These are phyloP conservation scores for Pogona vitticeps DNA, from an alignment of 2,113 vertebrate genomes.

Conservation along the genomic window DNA sequence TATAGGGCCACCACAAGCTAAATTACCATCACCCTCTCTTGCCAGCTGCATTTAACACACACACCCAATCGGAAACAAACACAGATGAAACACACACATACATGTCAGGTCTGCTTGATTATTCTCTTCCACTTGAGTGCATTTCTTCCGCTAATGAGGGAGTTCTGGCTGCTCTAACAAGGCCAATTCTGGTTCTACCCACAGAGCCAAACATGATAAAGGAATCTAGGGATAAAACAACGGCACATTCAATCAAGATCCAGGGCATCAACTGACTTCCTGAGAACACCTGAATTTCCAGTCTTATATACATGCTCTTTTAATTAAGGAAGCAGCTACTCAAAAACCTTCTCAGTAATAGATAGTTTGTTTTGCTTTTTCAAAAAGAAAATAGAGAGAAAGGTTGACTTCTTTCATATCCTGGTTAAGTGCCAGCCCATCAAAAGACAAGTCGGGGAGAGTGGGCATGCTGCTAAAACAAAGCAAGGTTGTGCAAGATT, in stretches of 20 bases:
- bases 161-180: slow-evolving; percentile 47
- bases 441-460: neutral
- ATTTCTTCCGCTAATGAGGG: slow-evolving; percentile 38
- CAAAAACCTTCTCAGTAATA: neutral
- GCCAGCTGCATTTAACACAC: neutral
- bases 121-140: slow-evolving; percentile 14
- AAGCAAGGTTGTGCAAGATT: neutral
- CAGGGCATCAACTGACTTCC: slow-evolving; percentile 7
- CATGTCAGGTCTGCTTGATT: slow-evolving; percentile 3
- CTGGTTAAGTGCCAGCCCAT: neutral
- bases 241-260: slow-evolving; percentile 17
- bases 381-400: neutral
- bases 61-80: neutral
- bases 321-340: slow-evolving; percentile 14
- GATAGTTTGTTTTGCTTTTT: neutral
- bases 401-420: neutral
- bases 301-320: slow-evolving; percentile 36
- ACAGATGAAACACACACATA: neutral
- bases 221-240: slow-evolving; percentile 4
- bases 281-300: slow-evolving; percentile 27
- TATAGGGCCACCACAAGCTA: neutral
- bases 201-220: slow-evolving; percentile 48
- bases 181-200: slow-evolving; percentile 36
- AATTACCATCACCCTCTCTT: neutral
- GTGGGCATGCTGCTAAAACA: neutral